phyloP scores from a whole-genome alignment of 2,888 invertebrate genomes.

The Proisotoma minuta region DNA sequence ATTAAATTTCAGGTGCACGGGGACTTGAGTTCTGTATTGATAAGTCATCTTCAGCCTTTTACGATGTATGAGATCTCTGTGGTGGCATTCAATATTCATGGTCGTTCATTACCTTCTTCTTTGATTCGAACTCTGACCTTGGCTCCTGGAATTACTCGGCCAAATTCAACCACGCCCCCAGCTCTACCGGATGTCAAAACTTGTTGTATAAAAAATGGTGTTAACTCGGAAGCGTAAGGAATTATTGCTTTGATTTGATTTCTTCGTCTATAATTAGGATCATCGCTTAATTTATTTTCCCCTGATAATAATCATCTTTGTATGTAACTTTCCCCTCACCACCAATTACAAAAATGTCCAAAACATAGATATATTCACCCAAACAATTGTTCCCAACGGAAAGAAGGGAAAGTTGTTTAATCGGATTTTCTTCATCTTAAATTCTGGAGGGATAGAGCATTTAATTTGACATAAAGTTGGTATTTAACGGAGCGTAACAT shows the following conservation, averaged over 20 bases:
- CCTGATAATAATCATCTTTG: no score
- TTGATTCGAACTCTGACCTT: constrained; percentile 68
- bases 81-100: constrained; percentile 67
- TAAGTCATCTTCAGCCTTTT: constrained; percentile 66
- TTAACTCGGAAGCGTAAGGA: constrained; percentile 62
- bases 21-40: constrained; percentile 58
- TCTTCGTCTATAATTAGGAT: no score
- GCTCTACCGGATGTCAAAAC: constrained; percentile 68
- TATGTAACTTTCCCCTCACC: no score
- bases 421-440: no score
- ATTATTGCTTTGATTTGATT: no score
- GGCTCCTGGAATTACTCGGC: constrained; percentile 58
- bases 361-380: no score
- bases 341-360: no score
- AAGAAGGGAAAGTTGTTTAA: no score
- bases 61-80: constrained; percentile 79
- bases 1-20: constrained; percentile 55
- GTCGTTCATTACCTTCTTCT: constrained; percentile 71
- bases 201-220: constrained; percentile 68
- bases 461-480: neutral
- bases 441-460: no score
- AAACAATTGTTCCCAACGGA: no score
- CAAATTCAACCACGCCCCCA: constrained; percentile 57
- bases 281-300: no score
- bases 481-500: constrained; percentile 7